phyloP scores from a whole-genome alignment of 2,113 vertebrate species.

The human region GRCh38 chr11:128724001-128724500 shows the following conservation, averaged over 20 bases:
- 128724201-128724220: too few relatives aligned
- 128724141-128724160: too few relatives aligned
- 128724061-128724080: too few relatives aligned
- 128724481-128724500: neutral
- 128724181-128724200: too few relatives aligned
- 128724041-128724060: too few relatives aligned
- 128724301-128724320: too few relatives aligned
- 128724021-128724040: too few relatives aligned
- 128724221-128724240: too few relatives aligned
- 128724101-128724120: too few relatives aligned
- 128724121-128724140: too few relatives aligned
- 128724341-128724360: neutral
- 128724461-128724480: neutral
- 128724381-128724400: neutral
- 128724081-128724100: too few relatives aligned
- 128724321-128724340: rapidly evolving
- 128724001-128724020: rapidly evolving
- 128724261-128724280: neutral
- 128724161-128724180: too few relatives aligned
- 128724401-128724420: neutral
- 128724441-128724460: neutral
- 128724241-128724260: neutral
- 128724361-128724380: rapidly evolving
- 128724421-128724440: neutral
- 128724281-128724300: neutral